Evolutionary conservation across 2,888 invertebrate genomes (phyloP).

Genomic region (Meandrusa payeni): DNA sequence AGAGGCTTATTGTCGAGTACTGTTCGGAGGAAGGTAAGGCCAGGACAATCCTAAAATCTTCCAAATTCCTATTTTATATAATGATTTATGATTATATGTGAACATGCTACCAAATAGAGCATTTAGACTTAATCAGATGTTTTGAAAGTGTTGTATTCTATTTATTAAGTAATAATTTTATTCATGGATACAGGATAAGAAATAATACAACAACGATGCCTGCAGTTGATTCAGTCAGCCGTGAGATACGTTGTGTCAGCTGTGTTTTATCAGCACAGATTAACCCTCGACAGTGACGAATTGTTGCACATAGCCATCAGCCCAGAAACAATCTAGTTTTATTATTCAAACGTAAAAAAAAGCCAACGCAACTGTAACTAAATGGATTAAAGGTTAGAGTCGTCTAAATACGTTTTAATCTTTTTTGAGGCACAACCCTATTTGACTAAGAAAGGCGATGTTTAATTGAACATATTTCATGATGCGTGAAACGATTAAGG

Average conservation of each 20-base stretch:
- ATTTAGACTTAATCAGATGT: no score
- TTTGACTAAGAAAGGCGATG: slow-evolving; percentile 31
- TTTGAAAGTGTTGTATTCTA: no score
- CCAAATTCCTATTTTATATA: no score
- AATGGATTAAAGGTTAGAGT: slow-evolving; percentile 2
- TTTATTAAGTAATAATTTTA: no score
- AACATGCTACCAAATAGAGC: no score
- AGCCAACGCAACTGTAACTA: not conserved
- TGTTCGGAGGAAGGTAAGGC: no score
- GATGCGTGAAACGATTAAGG: slow-evolving; percentile 34
- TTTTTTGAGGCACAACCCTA: slow-evolving; percentile 15
- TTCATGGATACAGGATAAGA: not conserved
- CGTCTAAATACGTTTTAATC: not conserved
- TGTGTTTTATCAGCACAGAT: slow-evolving; percentile 14
- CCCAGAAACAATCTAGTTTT: not conserved
- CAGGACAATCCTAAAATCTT: no score
- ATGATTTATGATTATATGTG: no score
- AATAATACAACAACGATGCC: not conserved
- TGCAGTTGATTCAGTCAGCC: slow-evolving; percentile 1
- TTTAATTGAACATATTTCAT: slow-evolving; percentile 27
- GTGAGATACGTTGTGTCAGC: slow-evolving; percentile 3
- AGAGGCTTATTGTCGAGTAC: no score
- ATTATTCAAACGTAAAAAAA: slow-evolving; percentile 1
- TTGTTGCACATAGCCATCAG: slow-evolving; percentile 8
- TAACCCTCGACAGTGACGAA: slow-evolving; percentile 13